Conservation (phyloP, 2,888 invertebrate genomes). For the Digitonthophagus gazella region DNA sequence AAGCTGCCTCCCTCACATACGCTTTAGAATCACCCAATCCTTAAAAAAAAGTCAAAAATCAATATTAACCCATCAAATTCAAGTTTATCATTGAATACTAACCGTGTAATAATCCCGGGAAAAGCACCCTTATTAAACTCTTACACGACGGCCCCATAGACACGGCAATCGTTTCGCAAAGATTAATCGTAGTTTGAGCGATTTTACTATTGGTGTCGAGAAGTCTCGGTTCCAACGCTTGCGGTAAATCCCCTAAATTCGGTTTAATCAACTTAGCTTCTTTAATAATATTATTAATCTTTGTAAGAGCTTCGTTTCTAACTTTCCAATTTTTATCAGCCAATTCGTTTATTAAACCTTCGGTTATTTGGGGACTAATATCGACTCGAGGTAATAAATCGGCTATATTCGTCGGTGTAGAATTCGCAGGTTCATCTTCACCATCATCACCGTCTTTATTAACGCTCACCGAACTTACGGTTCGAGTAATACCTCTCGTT, state of each 20-base stretch:
- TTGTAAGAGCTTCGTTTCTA: constrained; percentile 72
- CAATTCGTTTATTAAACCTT: constrained; percentile 74
- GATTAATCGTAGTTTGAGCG: constrained; percentile 76
- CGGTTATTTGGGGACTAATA: constrained; percentile 80
- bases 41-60: too few species aligned
- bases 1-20: constrained; percentile 76
- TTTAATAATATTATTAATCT: constrained; percentile 67
- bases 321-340: constrained; percentile 94
- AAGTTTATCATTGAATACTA: constrained; percentile 28
- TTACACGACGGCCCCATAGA: constrained; percentile 83
- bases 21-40: constrained; percentile 71
- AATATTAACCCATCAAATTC: background rate
- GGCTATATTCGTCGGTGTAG: constrained; percentile 56
- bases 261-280: constrained; percentile 81
- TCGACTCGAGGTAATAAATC: constrained; percentile 78
- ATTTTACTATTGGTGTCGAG: constrained; percentile 91
- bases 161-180: constrained; percentile 77
- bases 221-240: constrained; percentile 73
- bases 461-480: constrained; percentile 41
- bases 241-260: constrained; percentile 80
- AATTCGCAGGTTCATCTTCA: constrained; percentile 50
- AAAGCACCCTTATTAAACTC: constrained; percentile 74
- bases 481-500: constrained; percentile 56
- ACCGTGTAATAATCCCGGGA: constrained; percentile 87
- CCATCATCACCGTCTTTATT: constrained; percentile 48